Base-by-base conservation (phyloP, 2,113 vertebrate species). In the Siniperca chuatsi region DNA sequence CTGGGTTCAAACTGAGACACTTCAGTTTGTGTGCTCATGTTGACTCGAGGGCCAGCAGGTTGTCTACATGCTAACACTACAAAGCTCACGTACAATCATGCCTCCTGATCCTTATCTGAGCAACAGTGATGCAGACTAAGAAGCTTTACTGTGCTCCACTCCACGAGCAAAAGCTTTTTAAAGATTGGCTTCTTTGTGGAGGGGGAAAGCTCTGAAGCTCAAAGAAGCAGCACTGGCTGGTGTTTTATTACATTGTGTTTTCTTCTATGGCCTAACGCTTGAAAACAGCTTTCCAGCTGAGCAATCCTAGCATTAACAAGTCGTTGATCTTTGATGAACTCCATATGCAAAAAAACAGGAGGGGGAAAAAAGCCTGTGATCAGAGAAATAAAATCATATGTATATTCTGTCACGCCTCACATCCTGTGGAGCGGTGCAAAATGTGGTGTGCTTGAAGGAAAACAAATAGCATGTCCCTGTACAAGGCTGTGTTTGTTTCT, bases 211-310 rank as follows among this genome's bases (percentile, higher is more conserved):
- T 89, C 89, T 69, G 76, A 82, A 84, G 89, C 90, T 92, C 84
- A 78, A 81, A 81, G 81, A 79, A 82, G 74, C 73, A 68, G 83
- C 79, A 81, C 78, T 55, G 72, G 57, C 67, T 71, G 88, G 92
- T 94, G 91, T 95, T 93, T 86, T 79, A 84, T 95, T 92, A 92
- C 95, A 94, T 65, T 83, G 84, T 92, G 90, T 92, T 92, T 29
- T 87, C 90, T 92, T 91, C 83, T 87, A 79, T 50, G 84, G 85
- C 52, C 85, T 81, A 74, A 62, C 12, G 68, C 89, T 89, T 75
- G 82, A 92, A 94, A 93, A 93, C 90, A 92, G 89, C 90, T 94
- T 94, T 95, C 92, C 94, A 95, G 94, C 90, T 95, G 93, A 95
- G 90, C 89, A 94, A 82, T 91, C 85, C 81, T 92, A 80, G 90